A percentile compares a stretch with the other conserved stretches of the same genome.
Evolutionary conservation across 1,140 invertebrate species (phyloP).

Genomic region (Notospermus geniculatus): DNA sequence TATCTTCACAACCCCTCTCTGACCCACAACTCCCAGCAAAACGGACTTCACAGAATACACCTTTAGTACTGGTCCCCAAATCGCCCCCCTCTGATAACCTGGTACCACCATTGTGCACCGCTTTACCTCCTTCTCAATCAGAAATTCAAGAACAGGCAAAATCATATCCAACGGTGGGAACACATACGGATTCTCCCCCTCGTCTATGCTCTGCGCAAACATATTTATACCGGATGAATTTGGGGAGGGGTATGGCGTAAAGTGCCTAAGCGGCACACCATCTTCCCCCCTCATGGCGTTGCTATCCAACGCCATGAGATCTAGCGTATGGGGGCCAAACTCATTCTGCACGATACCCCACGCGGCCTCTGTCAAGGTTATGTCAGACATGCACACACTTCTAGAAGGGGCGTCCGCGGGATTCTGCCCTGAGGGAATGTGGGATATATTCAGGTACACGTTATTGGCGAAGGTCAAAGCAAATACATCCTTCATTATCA

Average conservation of each 20-base stretch:
- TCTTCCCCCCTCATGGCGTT: not conserved
- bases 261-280: not conserved
- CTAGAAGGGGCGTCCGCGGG: not conserved
- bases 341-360: too few relatives aligned
- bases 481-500: not conserved
- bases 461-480: not conserved
- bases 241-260: not conserved
- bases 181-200: not conserved
- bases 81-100: too few relatives aligned
- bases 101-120: too few relatives aligned
- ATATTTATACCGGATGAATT: not conserved
- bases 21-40: too few relatives aligned
- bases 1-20: too few relatives aligned
- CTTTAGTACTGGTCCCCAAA: too few relatives aligned
- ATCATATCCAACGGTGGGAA: slow-evolving; percentile 1
- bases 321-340: not conserved
- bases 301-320: slow-evolving; percentile 5
- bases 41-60: too few relatives aligned
- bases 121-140: too few relatives aligned
- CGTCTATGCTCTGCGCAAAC: not conserved
- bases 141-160: not conserved
- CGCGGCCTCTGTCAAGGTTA: too few relatives aligned
- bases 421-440: not conserved
- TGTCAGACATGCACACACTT: too few relatives aligned
- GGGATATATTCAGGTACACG: not conserved